Percentiles rank a stretch among this genome's conserved stretches.
Evolutionary conservation across 2,888 invertebrate species (phyloP).

Genomic region (Drosophila picticornis): DNA sequence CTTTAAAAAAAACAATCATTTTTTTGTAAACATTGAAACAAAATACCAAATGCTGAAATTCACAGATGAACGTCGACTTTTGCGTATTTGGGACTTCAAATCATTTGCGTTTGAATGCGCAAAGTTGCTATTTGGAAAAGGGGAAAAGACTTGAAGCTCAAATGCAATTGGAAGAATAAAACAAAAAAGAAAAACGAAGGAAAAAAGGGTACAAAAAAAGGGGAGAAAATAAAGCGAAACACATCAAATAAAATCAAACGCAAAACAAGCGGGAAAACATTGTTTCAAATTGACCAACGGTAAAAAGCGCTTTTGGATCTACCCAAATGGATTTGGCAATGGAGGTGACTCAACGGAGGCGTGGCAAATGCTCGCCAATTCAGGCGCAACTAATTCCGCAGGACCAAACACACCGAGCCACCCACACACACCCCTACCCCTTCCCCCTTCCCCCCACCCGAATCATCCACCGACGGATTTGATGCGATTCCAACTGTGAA

Average conservation of each 20-base stretch:
- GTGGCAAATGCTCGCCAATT: constrained; percentile 76
- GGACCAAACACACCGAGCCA: constrained; percentile 8
- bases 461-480: constrained; percentile 3
- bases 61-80: constrained; percentile 18
- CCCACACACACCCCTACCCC: not conserved
- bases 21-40: too few relatives aligned
- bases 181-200: not conserved
- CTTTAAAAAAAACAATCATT: not conserved
- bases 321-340: constrained; percentile 22
- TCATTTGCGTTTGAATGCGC: constrained; percentile 65
- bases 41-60: not conserved
- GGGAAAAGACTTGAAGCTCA: constrained; percentile 42
- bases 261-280: constrained; percentile 79
- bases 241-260: constrained; percentile 79
- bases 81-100: constrained; percentile 28
- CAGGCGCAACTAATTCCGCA: constrained; percentile 82
- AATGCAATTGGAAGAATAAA: constrained; percentile 60
- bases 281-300: constrained; percentile 75
- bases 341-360: constrained; percentile 19
- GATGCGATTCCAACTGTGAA: constrained; percentile 46
- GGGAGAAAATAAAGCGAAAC: constrained; percentile 56
- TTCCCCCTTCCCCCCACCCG: not conserved
- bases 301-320: constrained; percentile 53
- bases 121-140: constrained; percentile 22
- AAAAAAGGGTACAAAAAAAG: constrained; percentile 45